Evolutionary conservation across 2,113 vertebrate species (phyloP), one percentile per base, ranked within the genome.

Genomic region (Percina caprodes): DNA sequence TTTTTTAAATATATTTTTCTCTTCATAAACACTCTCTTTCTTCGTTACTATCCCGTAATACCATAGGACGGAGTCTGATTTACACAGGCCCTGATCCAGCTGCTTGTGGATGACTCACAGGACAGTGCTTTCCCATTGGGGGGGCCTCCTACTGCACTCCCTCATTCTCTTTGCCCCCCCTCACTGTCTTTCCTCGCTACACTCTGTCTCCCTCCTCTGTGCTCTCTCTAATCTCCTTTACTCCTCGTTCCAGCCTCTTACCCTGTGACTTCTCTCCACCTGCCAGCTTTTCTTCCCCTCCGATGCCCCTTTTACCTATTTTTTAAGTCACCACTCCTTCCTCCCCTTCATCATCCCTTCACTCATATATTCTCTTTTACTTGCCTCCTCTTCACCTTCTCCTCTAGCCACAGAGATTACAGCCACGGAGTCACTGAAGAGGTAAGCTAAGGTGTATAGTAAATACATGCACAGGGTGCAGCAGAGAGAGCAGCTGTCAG

Each of bases 61-160:
- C 83, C 24, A 70, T 30, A 62, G 35, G 70, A 86, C 59, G 77
- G 62, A 76, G 79, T 66, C 48, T 73, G 39, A 42, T 72, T 79
- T 52, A 18, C 70, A 69, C 58, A 46, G 69, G 58, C 72, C 70
- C 63, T 77, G 33, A 86, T 83, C 79, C 82, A 87, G 88, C 68
- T 80, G 80, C 78, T 85, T 54, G 30, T 52, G 35, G 69, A 85
- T 86, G 90, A 89, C 67, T 92, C 88, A 91, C 69, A 80, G 72
- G 62, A 77, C 46, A 74, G 69, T 74, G 69, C 30, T 79, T 88
- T 79, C 83, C 88, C 30, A 21, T 63, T 63, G 74, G 77, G 73
- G 67, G 62, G 52, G n/a, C n/a, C 75, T 63, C 71, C 61, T 83
- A 74, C 71, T 74, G 39, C 39, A 9, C 39, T 42, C 39, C 39